phyloP scores from a whole-genome alignment of 2,888 invertebrate species.

The Panopea generosa region DNA sequence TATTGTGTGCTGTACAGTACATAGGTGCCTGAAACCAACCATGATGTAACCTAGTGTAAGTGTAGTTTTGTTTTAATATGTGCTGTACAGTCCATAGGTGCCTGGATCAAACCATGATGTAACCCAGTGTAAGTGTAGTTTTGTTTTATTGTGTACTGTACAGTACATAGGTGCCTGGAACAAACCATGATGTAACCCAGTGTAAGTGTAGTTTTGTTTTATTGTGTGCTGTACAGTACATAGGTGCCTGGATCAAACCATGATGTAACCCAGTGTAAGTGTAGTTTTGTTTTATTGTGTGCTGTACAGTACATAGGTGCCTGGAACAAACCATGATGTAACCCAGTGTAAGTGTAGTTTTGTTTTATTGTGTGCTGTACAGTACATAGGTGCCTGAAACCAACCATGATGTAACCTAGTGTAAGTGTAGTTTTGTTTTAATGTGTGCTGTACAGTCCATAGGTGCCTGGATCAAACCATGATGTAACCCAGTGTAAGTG shows the following conservation, averaged over 20 bases:
- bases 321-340: constrained; percentile 97
- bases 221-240: too few relatives aligned
- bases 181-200: constrained; percentile 97
- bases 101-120: constrained; percentile 97
- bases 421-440: constrained; percentile 97
- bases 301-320: constrained; percentile 97
- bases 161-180: constrained; percentile 96
- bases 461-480: constrained; percentile 95
- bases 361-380: constrained; percentile 98
- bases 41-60: constrained; percentile 97
- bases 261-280: too few relatives aligned
- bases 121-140: constrained; percentile 94
- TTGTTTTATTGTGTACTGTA: constrained; percentile 98
- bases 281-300: too few relatives aligned
- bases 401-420: constrained; percentile 97
- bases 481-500: constrained; percentile 97
- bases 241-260: too few relatives aligned
- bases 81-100: constrained; percentile 97
- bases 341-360: constrained; percentile 95
- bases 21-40: constrained; percentile 95
- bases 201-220: too few relatives aligned
- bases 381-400: constrained; percentile 96
- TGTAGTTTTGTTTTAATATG: constrained; percentile 96
- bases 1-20: constrained; percentile 96
- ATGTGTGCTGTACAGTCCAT: constrained; percentile 96